Percentiles rank a stretch among this genome's conserved stretches.
Evolutionary conservation across 2,113 vertebrate species (phyloP).

Genomic region (Galemys pyrenaicus): DNA sequence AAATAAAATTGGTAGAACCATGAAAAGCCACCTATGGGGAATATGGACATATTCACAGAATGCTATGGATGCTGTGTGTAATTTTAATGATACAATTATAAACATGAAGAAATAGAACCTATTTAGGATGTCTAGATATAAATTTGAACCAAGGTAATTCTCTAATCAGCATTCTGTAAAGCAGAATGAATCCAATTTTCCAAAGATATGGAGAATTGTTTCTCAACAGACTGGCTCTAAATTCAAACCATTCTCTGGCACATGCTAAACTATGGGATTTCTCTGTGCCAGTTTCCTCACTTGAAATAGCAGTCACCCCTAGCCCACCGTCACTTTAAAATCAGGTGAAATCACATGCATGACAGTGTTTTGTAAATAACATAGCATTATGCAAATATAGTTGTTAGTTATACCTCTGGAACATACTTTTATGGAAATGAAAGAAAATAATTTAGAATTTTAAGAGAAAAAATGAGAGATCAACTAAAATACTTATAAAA

Average conservation of each 20-base stretch:
- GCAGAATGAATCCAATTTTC: neutral
- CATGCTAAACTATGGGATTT: neutral
- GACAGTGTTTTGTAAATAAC: neutral
- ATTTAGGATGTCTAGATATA: neutral
- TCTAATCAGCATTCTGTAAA: neutral
- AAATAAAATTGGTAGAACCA: conserved; percentile 26
- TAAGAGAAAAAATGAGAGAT: neutral
- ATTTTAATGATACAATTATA: conserved; percentile 42
- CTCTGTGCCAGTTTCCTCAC: neutral
- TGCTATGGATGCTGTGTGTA: neutral
- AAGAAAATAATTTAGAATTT: conserved; percentile 38
- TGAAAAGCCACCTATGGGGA: conserved; percentile 9
- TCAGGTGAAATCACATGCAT: conserved; percentile 7
- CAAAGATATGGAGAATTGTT: neutral
- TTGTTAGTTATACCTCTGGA: neutral
- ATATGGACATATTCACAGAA: conserved; percentile 37
- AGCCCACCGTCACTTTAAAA: neutral
- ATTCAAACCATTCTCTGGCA: neutral
- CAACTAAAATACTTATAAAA: conserved; percentile 1
- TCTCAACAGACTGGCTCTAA: neutral
- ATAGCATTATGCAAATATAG: neutral
- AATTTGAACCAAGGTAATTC: conserved; percentile 32
- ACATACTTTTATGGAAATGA: neutral
- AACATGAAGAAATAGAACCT: neutral
- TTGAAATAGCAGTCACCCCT: neutral